Evolutionary conservation across 2,888 invertebrate genomes (phyloP).

Genomic region (Siphonodentalium dalli): DNA sequence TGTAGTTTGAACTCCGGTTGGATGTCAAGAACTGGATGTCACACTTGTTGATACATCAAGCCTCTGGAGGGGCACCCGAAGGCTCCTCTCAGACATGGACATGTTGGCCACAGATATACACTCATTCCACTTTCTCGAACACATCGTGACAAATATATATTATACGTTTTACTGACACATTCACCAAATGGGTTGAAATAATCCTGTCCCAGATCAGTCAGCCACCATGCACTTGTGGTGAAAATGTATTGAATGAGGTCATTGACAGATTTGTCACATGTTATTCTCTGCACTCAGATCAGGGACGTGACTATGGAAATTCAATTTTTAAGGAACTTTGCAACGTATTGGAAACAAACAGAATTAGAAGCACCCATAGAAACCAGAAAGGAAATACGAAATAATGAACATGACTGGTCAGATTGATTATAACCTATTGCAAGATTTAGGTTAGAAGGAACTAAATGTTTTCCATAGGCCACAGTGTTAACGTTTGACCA

Average conservation of each 20-base stretch:
- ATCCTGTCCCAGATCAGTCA: conserved; percentile 27
- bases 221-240: conserved; percentile 23
- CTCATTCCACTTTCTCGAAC: conserved; percentile 27
- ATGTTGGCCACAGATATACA: conserved; percentile 23
- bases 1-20: conserved; percentile 16
- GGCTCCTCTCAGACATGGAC: conserved; percentile 25
- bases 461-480: too few relatives aligned
- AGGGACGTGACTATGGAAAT: conserved; percentile 28
- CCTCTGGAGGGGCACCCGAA: conserved; percentile 1
- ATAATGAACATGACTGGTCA: conserved; percentile 22
- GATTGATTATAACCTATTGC: conserved; percentile 24
- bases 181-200: conserved; percentile 28
- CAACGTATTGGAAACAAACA: conserved; percentile 23
- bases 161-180: conserved; percentile 24
- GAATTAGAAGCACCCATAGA: conserved; percentile 21
- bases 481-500: too few relatives aligned
- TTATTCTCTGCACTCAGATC: conserved; percentile 24
- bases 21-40: conserved; percentile 21
- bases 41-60: conserved; percentile 20
- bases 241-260: conserved; percentile 25
- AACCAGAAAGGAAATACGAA: conserved; percentile 24
- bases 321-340: conserved; percentile 26
- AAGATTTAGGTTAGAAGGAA: too few relatives aligned
- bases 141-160: conserved; percentile 27
- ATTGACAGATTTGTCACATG: conserved; percentile 22